These are phyloP conservation scores for Mythimna vitellina DNA, from an alignment of 2,888 invertebrate species.

Conservation along the genomic window DNA sequence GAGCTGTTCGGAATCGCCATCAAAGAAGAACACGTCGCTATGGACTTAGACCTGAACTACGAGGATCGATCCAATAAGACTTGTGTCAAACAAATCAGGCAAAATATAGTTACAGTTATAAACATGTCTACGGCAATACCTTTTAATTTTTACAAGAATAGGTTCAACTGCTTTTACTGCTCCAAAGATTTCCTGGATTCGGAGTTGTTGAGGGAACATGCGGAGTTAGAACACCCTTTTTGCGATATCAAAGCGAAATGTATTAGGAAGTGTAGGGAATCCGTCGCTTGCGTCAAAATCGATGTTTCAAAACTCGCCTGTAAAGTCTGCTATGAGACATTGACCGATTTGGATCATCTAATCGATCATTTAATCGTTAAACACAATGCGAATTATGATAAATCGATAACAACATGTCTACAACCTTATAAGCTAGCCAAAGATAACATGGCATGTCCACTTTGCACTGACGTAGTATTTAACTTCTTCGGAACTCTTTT, in stretches of 20 bases:
- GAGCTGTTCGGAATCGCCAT: conserved; percentile 75
- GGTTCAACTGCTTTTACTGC: conserved; percentile 87
- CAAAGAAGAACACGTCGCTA: conserved; percentile 78
- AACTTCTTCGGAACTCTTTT: conserved; percentile 85
- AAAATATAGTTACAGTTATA: conserved; percentile 84
- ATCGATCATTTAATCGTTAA: conserved; percentile 83
- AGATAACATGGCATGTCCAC: conserved; percentile 85
- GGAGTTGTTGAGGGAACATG: conserved; percentile 83
- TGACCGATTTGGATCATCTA: conserved; percentile 78
- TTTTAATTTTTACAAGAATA: conserved; percentile 87
- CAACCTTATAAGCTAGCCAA: conserved; percentile 84
- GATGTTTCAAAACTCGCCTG: conserved; percentile 84
- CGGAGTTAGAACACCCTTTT: conserved; percentile 81
- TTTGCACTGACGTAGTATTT: conserved; percentile 82
- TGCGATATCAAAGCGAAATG: conserved; percentile 85
- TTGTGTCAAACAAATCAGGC: conserved; percentile 84
- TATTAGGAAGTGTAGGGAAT: conserved; percentile 85
- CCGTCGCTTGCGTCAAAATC: conserved; percentile 86
- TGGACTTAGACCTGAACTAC: conserved; percentile 80
- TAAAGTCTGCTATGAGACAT: conserved; percentile 83
- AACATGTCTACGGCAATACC: conserved; percentile 88
- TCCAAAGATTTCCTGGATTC: conserved; percentile 86
- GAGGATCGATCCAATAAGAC: conserved; percentile 78
- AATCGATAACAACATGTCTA: conserved; percentile 82
- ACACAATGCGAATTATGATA: conserved; percentile 85